Evolutionary conservation across 2,888 invertebrate genomes (phyloP).

Genomic region (Drosophila hamatofila): DNA sequence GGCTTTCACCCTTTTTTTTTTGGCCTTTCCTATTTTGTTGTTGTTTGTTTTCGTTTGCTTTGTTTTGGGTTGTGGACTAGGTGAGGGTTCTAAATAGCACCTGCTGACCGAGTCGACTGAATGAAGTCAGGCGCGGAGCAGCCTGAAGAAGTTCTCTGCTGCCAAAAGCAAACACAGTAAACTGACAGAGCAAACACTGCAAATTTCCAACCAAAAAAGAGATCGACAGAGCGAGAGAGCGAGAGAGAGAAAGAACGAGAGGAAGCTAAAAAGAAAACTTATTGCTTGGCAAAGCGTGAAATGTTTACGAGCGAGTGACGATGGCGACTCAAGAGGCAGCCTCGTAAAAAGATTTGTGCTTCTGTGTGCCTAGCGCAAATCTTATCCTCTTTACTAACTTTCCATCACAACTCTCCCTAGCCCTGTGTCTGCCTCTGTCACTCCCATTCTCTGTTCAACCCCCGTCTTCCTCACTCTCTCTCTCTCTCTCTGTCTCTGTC

Average conservation of each 20-base stretch:
- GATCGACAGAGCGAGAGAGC: slow-evolving; percentile 28
- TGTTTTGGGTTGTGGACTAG: slow-evolving; percentile 23
- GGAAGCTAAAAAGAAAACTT: slow-evolving; percentile 48
- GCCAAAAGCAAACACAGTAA: slow-evolving; percentile 75
- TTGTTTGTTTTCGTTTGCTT: slow-evolving; percentile 9
- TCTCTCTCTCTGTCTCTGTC: not conserved
- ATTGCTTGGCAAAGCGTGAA: slow-evolving; percentile 80
- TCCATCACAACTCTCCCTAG: not conserved
- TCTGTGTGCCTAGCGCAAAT: slow-evolving; percentile 52
- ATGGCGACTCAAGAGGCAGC: slow-evolving; percentile 64
- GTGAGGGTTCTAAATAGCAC: slow-evolving; percentile 29
- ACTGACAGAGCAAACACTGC: slow-evolving; percentile 65
- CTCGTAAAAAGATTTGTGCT: slow-evolving; percentile 65
- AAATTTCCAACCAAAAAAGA: slow-evolving; percentile 30
- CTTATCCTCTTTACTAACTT: slow-evolving; percentile 62
- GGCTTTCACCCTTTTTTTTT: slow-evolving; percentile 56
- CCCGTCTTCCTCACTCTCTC: not conserved
- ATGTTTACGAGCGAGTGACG: slow-evolving; percentile 81
- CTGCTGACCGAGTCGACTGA: slow-evolving; percentile 44
- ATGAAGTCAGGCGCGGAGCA: slow-evolving; percentile 34
- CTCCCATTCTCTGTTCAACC: too few relatives aligned
- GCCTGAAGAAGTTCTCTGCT: slow-evolving; percentile 34
- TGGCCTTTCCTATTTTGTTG: slow-evolving; percentile 19
- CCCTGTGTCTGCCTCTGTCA: too few relatives aligned
- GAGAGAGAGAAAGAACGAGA: slow-evolving; percentile 1